Percentiles rank a stretch among this genome's conserved stretches.
Conservation (phyloP, 2,113 vertebrate genomes). For the Todiramphus saurophagus region DNA sequence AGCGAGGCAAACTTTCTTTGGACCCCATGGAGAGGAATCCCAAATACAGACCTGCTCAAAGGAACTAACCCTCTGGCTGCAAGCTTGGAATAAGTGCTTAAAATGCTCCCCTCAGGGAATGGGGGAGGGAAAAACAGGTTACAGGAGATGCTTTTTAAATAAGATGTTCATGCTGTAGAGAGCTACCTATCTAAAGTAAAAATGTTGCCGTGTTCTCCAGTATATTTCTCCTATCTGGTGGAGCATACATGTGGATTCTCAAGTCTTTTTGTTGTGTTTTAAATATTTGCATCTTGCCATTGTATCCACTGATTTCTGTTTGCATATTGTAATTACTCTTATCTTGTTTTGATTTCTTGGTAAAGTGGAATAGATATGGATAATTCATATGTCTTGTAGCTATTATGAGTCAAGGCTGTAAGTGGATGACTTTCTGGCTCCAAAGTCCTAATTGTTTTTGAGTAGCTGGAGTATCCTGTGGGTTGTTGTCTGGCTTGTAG, state of each 20-base stretch:
- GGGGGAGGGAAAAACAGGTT: conserved; percentile 61
- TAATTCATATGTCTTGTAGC: conserved; percentile 71
- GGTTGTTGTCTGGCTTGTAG: conserved; percentile 72
- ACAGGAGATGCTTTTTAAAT: conserved; percentile 65
- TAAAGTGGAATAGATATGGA: conserved; percentile 63
- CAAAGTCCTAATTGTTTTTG: conserved; percentile 77
- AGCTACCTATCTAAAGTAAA: conserved; percentile 56
- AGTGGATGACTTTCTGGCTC: conserved; percentile 68
- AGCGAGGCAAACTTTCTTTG: conserved; percentile 73
- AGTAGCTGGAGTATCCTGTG: conserved; percentile 72
- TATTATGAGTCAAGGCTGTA: conserved; percentile 60
- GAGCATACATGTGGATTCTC: conserved; percentile 28
- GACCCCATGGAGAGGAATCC: conserved; percentile 61
- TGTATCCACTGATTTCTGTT: conserved; percentile 50
- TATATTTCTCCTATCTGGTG: conserved; percentile 37
- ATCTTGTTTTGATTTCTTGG: conserved; percentile 72
- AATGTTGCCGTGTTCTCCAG: background rate
- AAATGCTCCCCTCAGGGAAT: conserved; percentile 59
- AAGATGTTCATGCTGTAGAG: conserved; percentile 35
- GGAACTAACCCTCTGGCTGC: conserved; percentile 53
- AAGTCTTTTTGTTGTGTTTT: conserved; percentile 52
- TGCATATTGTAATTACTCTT: conserved; percentile 60
- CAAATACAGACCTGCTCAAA: conserved; percentile 57
- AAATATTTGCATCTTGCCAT: conserved; percentile 30
- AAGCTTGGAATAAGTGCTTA: conserved; percentile 49